A percentile compares a stretch with the other conserved stretches of the same genome.
Conservation (phyloP, 1,140 invertebrate species). For the Ceratosolen fusciceps region DNA sequence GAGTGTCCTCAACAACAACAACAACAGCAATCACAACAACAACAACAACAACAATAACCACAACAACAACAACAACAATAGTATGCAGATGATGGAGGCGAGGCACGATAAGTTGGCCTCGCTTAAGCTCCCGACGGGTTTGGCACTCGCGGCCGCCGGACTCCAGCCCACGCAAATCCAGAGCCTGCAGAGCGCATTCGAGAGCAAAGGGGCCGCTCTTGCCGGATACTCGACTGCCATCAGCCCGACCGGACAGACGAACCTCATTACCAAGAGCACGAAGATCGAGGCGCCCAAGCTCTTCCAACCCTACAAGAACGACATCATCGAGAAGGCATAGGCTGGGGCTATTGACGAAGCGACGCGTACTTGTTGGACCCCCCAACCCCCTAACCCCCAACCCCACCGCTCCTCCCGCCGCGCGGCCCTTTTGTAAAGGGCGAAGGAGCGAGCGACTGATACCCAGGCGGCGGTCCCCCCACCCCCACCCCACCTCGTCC, state of each 20-base stretch:
- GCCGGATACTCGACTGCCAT: constrained; percentile 46
- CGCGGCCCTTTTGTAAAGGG: background rate
- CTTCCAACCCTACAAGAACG: constrained; percentile 80
- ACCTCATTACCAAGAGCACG: constrained; percentile 61
- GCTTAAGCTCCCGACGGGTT: constrained; percentile 41
- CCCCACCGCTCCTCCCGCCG: too few species aligned
- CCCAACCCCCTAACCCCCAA: background rate
- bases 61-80: background rate
- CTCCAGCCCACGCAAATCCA: constrained; percentile 34
- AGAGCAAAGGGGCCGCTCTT: constrained; percentile 47
- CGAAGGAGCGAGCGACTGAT: background rate
- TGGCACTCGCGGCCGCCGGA: constrained; percentile 23
- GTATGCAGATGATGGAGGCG: background rate
- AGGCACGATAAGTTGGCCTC: background rate
- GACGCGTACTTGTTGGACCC: background rate
- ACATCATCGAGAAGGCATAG: constrained; percentile 59
- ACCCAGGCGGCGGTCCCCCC: background rate
- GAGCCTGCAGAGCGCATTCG: constrained; percentile 52
- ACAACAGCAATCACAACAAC: background rate
- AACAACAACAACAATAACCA: constrained; percentile 50
- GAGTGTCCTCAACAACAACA: background rate
- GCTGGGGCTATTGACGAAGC: background rate
- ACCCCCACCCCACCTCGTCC: background rate
- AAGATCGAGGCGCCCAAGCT: constrained; percentile 75
- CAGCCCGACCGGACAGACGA: constrained; percentile 59